These are phyloP conservation scores for Alethe castanea DNA, from an alignment of 2,113 vertebrate genomes.

Conservation along the genomic window DNA sequence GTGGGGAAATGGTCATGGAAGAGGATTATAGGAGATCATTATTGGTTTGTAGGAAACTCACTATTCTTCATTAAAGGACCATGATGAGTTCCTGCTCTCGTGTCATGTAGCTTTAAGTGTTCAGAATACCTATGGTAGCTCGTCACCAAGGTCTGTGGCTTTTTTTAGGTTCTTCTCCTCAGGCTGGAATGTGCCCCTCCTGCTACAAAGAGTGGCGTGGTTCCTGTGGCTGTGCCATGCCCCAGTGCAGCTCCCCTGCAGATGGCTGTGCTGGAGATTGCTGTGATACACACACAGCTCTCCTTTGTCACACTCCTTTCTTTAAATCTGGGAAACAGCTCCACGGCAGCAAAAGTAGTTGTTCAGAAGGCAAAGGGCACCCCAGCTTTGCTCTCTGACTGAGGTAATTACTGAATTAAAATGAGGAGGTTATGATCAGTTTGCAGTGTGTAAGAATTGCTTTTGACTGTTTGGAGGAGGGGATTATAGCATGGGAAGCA, in stretches of 20 bases:
- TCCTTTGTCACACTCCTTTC: background rate
- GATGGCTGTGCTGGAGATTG: background rate
- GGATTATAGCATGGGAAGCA: background rate
- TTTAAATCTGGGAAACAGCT: background rate
- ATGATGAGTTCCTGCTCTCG: background rate
- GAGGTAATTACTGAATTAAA: background rate
- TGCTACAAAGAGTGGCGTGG: background rate
- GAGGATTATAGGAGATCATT: background rate
- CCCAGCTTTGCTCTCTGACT: background rate
- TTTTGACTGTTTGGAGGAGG: background rate
- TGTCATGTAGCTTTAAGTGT: rapidly evolving
- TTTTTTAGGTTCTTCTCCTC: background rate
- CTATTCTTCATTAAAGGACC: background rate
- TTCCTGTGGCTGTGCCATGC: background rate
- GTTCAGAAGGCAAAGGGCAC: background rate
- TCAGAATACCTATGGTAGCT: background rate
- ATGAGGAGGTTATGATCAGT: background rate
- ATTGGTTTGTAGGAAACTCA: background rate
- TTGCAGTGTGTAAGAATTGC: background rate
- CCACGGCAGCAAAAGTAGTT: rapidly evolving
- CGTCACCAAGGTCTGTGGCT: rapidly evolving
- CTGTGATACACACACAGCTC: background rate
- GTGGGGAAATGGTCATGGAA: background rate
- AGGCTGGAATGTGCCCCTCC: background rate
- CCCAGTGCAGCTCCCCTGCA: background rate